Evolutionary conservation across 2,113 vertebrate genomes (phyloP).

Genomic region (Orcinus orca): DNA sequence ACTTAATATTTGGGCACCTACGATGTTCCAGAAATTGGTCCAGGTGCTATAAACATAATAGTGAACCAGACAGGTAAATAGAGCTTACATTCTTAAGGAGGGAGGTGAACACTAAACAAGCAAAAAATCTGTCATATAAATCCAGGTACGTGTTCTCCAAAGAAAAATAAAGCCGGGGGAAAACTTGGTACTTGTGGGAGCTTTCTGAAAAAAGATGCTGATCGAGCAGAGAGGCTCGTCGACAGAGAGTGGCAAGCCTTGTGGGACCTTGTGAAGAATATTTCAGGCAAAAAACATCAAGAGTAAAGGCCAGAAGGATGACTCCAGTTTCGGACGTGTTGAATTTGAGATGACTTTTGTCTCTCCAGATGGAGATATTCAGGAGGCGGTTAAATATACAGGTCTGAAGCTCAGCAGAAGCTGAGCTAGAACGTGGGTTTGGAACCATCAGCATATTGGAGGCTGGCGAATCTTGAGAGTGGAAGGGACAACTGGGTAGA

Average conservation of each 20-base stretch:
- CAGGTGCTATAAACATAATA: neutral
- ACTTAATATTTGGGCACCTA: constrained; percentile 1
- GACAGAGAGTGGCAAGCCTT: neutral
- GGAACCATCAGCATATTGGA: neutral
- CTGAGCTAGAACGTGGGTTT: neutral
- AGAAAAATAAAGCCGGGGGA: neutral
- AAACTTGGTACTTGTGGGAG: neutral
- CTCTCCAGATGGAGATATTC: neutral
- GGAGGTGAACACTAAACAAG: neutral
- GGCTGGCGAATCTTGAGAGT: neutral
- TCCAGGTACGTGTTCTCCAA: neutral
- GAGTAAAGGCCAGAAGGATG: neutral
- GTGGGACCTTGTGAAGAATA: neutral
- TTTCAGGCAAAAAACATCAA: neutral
- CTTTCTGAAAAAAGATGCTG: neutral
- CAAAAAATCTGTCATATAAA: neutral
- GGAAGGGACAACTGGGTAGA: neutral
- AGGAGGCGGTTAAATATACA: neutral
- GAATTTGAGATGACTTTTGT: neutral
- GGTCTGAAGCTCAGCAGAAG: neutral
- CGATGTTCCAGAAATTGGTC: neutral
- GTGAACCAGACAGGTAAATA: neutral
- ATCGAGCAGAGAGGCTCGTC: neutral
- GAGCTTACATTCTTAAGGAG: neutral
- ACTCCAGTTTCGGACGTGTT: neutral